phyloP scores from a whole-genome alignment of 2,113 vertebrate species.

The Chaenogobius annularis region DNA sequence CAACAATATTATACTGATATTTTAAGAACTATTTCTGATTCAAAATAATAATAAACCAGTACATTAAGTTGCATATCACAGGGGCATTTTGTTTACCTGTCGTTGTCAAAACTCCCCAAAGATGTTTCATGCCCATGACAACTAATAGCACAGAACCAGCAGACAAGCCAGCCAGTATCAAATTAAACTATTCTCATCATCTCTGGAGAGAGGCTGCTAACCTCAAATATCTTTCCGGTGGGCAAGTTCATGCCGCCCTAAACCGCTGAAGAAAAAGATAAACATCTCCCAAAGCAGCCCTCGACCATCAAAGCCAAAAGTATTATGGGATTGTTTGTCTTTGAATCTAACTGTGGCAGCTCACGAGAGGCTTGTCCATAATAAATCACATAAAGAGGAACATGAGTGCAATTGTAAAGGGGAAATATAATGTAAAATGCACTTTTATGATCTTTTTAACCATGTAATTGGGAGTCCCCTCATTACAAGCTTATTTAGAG shows the following conservation, averaged over 20 bases:
- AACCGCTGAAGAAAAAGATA: constrained; percentile 19
- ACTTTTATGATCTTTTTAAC: too few relatives aligned
- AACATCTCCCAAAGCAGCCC: constrained; percentile 1
- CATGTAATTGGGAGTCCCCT: too few relatives aligned
- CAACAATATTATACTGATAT: too few relatives aligned
- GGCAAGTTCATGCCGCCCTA: constrained; percentile 34
- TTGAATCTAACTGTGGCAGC: constrained; percentile 40
- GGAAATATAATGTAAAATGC: too few relatives aligned
- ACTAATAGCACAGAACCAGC: constrained; percentile 31
- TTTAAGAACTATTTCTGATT: not conserved
- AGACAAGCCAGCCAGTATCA: constrained; percentile 34
- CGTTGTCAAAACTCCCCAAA: constrained; percentile 35
- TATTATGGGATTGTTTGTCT: constrained; percentile 44
- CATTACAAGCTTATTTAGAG: too few relatives aligned
- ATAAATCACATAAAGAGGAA: constrained; percentile 52
- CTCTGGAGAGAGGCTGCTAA: constrained; percentile 21
- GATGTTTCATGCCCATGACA: constrained; percentile 51
- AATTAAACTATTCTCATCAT: constrained; percentile 46
- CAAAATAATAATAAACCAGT: constrained; percentile 32
- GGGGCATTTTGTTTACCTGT: constrained; percentile 41
- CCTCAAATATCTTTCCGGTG: constrained; percentile 24
- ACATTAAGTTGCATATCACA: constrained; percentile 1
- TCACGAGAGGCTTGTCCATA: constrained; percentile 50
- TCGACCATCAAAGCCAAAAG: constrained; percentile 9
- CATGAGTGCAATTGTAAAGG: constrained; percentile 61